phyloP scores from a whole-genome alignment of 2,888 invertebrate species.

The Drosophila percnosoma region DNA sequence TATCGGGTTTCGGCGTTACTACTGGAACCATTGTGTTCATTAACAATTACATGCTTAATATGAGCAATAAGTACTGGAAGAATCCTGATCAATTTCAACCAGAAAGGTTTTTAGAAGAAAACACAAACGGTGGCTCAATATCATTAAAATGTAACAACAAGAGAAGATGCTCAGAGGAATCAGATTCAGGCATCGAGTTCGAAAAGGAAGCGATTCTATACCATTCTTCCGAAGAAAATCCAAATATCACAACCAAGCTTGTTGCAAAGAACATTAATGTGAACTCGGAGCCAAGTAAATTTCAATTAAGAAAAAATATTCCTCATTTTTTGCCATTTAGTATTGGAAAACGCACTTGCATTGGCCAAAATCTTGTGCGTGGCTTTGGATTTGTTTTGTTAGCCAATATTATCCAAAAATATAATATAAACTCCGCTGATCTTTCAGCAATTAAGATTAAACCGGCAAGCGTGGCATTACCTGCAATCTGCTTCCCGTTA shows the following conservation, averaged over 20 bases:
- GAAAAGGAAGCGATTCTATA: slow-evolving; percentile 79
- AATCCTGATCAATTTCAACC: slow-evolving; percentile 91
- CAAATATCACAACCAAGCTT: neutral
- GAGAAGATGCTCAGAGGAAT: slow-evolving; percentile 85
- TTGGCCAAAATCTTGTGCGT: slow-evolving; percentile 92
- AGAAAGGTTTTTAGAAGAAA: slow-evolving; percentile 88
- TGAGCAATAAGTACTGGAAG: slow-evolving; percentile 90
- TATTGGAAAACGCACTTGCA: slow-evolving; percentile 94
- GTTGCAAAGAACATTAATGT: slow-evolving; percentile 4
- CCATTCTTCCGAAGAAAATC: neutral
- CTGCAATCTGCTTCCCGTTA: slow-evolving; percentile 89
- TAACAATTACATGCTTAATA: slow-evolving; percentile 93
- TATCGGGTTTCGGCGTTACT: slow-evolving; percentile 90
- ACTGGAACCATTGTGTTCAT: slow-evolving; percentile 93
- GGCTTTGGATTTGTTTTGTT: slow-evolving; percentile 91
- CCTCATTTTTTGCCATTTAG: slow-evolving; percentile 94
- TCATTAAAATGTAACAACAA: slow-evolving; percentile 17
- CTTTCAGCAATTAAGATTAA: slow-evolving; percentile 86
- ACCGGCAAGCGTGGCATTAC: slow-evolving; percentile 91
- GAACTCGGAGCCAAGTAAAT: slow-evolving; percentile 6
- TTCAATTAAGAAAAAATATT: slow-evolving; percentile 86
- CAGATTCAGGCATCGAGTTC: slow-evolving; percentile 87
- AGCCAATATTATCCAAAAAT: slow-evolving; percentile 90
- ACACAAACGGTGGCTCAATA: neutral
- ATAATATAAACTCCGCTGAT: slow-evolving; percentile 87